Percentiles rank a stretch among this genome's conserved stretches.
Conservation (phyloP, 2,888 invertebrate species). For the Aleiodes alternator region DNA sequence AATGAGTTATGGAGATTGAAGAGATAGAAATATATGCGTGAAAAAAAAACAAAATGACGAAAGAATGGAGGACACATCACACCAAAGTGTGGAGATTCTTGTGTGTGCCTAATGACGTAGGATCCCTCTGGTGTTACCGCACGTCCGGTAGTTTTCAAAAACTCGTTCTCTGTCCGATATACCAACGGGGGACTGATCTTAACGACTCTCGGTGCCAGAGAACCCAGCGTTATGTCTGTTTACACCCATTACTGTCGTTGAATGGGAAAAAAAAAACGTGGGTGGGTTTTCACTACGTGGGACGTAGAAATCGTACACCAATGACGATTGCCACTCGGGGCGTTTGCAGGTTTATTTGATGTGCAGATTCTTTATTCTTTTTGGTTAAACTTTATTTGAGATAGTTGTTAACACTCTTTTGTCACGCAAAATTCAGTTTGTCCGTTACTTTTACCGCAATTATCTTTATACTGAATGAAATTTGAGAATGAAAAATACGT, state of each 20-base stretch:
- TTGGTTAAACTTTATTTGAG: too few species aligned
- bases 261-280: constrained; percentile 49
- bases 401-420: too few species aligned
- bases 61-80: too few species aligned
- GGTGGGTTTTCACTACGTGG: constrained; percentile 62
- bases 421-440: too few species aligned
- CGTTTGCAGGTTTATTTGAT: background rate
- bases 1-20: too few species aligned
- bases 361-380: background rate
- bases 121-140: constrained; percentile 45
- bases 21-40: too few species aligned
- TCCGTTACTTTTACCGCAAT: too few species aligned
- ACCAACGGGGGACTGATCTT: constrained; percentile 67
- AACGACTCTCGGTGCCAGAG: constrained; percentile 59
- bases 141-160: constrained; percentile 65
- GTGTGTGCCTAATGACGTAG: constrained; percentile 57
- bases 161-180: constrained; percentile 63
- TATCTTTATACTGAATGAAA: too few species aligned
- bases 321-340: constrained; percentile 6
- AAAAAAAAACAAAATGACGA: background rate
- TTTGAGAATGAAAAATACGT: too few species aligned
- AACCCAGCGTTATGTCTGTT: constrained; percentile 66
- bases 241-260: constrained; percentile 69
- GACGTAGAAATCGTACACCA: constrained; percentile 22
- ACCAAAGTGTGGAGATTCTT: too few species aligned